Base-by-base conservation (phyloP, 2,113 vertebrate species). In the Pristiophorus japonicus region DNA sequence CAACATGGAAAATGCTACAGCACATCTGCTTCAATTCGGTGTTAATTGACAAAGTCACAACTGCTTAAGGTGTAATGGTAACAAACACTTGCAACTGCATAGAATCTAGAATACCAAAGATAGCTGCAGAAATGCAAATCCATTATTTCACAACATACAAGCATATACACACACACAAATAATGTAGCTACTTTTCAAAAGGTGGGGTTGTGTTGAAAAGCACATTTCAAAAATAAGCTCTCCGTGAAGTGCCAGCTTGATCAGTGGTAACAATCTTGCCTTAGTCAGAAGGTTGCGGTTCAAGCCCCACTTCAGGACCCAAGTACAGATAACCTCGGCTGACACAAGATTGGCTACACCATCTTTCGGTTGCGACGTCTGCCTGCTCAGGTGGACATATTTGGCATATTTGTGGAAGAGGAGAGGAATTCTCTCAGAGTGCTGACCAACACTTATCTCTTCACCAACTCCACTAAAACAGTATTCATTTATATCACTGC, bases 31-130 rank as follows among this genome's bases (percentile, higher is more conserved):
- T 92, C 87, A 92, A 92, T 92, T 22, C 34, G n/a, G 66, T 73
- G 45, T 94, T 70, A 94, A 94, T 70, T 70, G 38, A 94, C 42
- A 70, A 67, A 94, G 93, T 47, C 93, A 94, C 66, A 47, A 94
- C 65, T 51, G 65, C 45, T 94, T 70, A 94, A 70, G 65, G 65
- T 47, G 5, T 42, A 45, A 63, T 38, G 34, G 55, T n/a, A 91
- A 67, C 65, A 94, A 67, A 51, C 11, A 94, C 38, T 88, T 70
- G 22, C 63, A 70, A 34, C 24, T 63, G 38, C 63, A 92, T 0
- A 45, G 11, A 94, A 11, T 94, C 42, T 67, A 45, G 65, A 94
- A 70, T 94, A 42, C 42, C 63, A 94, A 94, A 67, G 65, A 70
- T 47, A 67, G 38, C 38, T 67, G 63, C 63, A 94, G 65, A 94